phyloP scores from a whole-genome alignment of 2,113 vertebrate species.

The Xenopus borealis region DNA sequence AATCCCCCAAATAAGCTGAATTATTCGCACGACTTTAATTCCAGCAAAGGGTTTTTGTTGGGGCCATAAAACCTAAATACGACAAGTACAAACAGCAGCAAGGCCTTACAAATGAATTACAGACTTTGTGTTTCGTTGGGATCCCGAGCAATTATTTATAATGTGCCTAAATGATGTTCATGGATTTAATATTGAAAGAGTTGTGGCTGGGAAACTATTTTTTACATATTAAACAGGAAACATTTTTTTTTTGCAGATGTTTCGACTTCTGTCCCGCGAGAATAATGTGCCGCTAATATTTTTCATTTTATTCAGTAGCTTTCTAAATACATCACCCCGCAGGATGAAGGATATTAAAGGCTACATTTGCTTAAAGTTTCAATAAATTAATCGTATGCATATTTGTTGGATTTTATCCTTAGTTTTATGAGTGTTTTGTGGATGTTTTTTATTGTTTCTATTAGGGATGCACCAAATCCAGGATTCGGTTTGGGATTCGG shows the following conservation, averaged over 20 bases:
- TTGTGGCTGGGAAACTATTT: conserved; percentile 41
- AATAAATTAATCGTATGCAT: too few relatives aligned
- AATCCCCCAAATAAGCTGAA: conserved; percentile 48
- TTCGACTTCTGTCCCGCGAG: not conserved
- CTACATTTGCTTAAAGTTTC: too few relatives aligned
- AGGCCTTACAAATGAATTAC: conserved; percentile 53
- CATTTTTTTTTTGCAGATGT: not conserved
- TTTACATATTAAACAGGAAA: conserved; percentile 37
- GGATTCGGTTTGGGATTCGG: too few relatives aligned
- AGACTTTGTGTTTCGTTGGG: conserved; percentile 38
- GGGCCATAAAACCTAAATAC: conserved; percentile 42
- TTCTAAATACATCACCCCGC: too few relatives aligned
- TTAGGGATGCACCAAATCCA: too few relatives aligned
- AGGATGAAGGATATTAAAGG: too few relatives aligned
- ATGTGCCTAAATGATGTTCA: conserved; percentile 50
- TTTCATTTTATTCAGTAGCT: not conserved
- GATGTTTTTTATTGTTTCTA: too few relatives aligned
- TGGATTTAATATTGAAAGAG: conserved; percentile 31
- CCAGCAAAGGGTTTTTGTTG: conserved; percentile 29
- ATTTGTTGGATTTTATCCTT: too few relatives aligned
- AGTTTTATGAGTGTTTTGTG: too few relatives aligned
- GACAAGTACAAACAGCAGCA: conserved; percentile 38
- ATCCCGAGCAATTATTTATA: conserved; percentile 54
- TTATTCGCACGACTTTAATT: conserved; percentile 43
- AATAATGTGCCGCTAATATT: not conserved